Percentiles rank a stretch among this genome's conserved stretches.
Evolutionary conservation across 2,797 vertebrate genomes (phyloP).

Genomic region (Loriculus beryllinus): DNA sequence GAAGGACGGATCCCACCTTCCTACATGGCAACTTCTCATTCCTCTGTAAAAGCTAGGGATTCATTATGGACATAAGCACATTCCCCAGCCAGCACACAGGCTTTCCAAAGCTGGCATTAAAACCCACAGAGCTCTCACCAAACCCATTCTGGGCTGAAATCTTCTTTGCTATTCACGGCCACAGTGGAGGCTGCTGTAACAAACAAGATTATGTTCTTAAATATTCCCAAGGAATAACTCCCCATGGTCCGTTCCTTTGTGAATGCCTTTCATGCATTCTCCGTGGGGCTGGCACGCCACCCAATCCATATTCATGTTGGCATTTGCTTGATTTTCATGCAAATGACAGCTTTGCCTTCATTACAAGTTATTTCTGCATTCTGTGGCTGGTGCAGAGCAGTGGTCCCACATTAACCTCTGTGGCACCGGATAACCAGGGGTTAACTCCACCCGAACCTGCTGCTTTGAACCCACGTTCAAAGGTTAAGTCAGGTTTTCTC

Average conservation of each 20-base stretch:
- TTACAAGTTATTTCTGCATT: background rate
- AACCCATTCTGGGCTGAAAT: slow-evolving; percentile 7
- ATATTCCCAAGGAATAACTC: slow-evolving; percentile 55
- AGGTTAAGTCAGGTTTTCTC: background rate
- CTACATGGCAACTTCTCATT: background rate
- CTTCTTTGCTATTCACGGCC: slow-evolving; percentile 32
- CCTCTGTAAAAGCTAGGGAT: background rate
- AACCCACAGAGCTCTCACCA: slow-evolving; percentile 48
- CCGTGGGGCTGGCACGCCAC: slow-evolving; percentile 8
- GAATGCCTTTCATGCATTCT: slow-evolving; percentile 39
- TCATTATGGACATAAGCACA: slow-evolving; percentile 45
- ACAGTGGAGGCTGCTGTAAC: slow-evolving; percentile 35
- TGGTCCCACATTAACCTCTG: background rate
- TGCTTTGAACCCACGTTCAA: background rate
- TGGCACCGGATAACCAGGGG: fast-evolving
- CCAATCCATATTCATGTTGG: slow-evolving; percentile 59
- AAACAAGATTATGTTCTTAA: slow-evolving; percentile 64
- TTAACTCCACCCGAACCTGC: background rate
- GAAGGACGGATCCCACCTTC: background rate
- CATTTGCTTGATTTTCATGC: slow-evolving; percentile 52
- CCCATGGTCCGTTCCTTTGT: slow-evolving; percentile 5
- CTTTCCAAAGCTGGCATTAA: slow-evolving; percentile 33
- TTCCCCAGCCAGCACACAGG: background rate
- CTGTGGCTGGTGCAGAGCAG: background rate
- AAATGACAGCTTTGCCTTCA: slow-evolving; percentile 22